Base-by-base conservation (phyloP, 2,888 invertebrate species). In the Hypena proboscidalis region DNA sequence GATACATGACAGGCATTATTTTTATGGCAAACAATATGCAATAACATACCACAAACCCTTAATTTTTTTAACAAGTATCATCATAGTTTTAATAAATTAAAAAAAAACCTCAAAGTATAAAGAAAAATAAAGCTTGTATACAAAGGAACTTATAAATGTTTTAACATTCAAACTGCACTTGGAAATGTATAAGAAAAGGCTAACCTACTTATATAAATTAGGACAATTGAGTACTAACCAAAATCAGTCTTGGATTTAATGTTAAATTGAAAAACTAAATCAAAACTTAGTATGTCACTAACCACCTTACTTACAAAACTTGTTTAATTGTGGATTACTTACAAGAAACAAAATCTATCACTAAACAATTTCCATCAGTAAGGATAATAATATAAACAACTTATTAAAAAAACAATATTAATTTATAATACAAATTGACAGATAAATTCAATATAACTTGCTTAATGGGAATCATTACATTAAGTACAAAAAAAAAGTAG, bases 221-320 rank as follows among this genome's bases (percentile, higher is more conserved):
- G 17, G 41, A 50, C 48, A 37, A 48, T 59, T 37, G 46, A 57
- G 31, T 57, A 58, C 45, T 66, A 73, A 71, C 48, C 42, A 74
- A 77, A 76, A 69, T 77, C 77, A 77, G 77, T 77, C 77, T 77
- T 75, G 48, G 61, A 51, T 52, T 66, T 52, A 62, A 61, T 42
- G 23, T 26, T n/a, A 32, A 52, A 44, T 43, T 43, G 30, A 10
- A 36, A 52, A 42, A 34, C 23, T 11, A 37, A 35, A 53, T 33
- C 29, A 29, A 39, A 54, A 30, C 34, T 33, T 34, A 38, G 32
- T 25, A 21, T 40, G 31, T 23, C 36, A 41, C 45, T 15, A n/a
- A n/a, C n/a, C n/a, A n/a, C n/a, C n/a, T n/a, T n/a, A n/a, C n/a
- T n/a, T n/a, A n/a, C 19, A 19, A 19, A 19, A 19, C 6, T 19